A percentile compares a stretch with the other conserved stretches of the same genome.
Evolutionary conservation across 1,140 invertebrate species (phyloP).

Genomic region (Hylaeus anthracinus): DNA sequence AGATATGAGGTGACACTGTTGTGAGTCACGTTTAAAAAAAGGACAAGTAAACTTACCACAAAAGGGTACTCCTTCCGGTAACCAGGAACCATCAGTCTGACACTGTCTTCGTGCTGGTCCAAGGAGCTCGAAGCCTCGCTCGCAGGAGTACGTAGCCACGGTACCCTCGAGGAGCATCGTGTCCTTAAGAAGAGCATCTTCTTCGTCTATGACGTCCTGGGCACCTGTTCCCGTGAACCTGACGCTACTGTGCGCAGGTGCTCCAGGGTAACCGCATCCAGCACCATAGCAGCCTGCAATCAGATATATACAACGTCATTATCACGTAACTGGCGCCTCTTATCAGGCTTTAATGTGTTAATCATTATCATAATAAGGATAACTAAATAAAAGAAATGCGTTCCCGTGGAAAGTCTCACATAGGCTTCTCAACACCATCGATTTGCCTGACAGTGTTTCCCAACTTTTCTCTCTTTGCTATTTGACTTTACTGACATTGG

Average conservation of each 20-base stretch:
- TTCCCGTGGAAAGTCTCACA: too few species aligned
- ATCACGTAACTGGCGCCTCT: neutral
- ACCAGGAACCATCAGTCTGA: conserved; percentile 88
- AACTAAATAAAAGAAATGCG: neutral
- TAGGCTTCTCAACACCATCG: too few species aligned
- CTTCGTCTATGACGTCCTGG: conserved; percentile 77
- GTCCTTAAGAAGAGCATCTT: conserved; percentile 78
- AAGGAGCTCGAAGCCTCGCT: conserved; percentile 94
- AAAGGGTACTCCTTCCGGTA: conserved; percentile 95
- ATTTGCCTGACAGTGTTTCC: too few species aligned
- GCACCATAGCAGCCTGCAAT: conserved; percentile 66
- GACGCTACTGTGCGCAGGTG: conserved; percentile 92
- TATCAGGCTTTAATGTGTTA: neutral
- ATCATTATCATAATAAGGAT: neutral
- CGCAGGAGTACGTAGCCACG: conserved; percentile 93
- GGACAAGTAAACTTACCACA: conserved; percentile 88
- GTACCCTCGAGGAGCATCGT: conserved; percentile 85
- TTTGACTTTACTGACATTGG: too few species aligned
- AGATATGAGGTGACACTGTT: neutral
- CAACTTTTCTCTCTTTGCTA: too few species aligned
- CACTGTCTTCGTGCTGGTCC: conserved; percentile 92
- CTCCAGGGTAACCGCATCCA: conserved; percentile 93
- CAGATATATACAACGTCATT: neutral
- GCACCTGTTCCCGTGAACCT: conserved; percentile 83
- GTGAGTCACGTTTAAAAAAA: neutral